Conservation (phyloP, 2,113 vertebrate genomes). For the Phalacrocorax aristotelis region DNA sequence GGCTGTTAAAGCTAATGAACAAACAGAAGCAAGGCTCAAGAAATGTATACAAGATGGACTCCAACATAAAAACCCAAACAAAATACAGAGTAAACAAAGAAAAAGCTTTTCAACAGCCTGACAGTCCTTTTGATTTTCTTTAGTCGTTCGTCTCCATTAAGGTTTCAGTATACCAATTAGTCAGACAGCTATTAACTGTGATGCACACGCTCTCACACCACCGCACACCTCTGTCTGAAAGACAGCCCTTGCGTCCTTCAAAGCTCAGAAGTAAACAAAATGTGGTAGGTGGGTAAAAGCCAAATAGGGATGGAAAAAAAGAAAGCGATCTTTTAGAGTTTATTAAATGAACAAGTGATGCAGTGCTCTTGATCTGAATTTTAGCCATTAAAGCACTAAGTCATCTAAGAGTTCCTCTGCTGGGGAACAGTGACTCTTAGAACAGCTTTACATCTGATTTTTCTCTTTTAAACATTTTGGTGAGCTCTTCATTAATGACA, state of each 20-base stretch:
- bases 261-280: neutral
- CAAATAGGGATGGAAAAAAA: neutral
- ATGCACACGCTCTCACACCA: neutral
- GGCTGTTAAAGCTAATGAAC: neutral
- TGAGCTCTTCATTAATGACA: neutral
- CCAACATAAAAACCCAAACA: neutral
- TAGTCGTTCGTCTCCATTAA: neutral
- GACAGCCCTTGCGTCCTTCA: neutral
- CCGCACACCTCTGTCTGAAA: neutral
- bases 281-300: neutral
- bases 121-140: neutral
- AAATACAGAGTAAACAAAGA: neutral
- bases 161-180: neutral
- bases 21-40: constrained; percentile 17
- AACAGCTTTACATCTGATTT: neutral
- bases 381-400: neutral
- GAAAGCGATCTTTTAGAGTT: neutral
- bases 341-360: neutral
- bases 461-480: neutral
- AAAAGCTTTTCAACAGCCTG: neutral
- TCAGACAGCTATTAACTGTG: neutral
- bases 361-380: neutral
- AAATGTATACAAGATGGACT: neutral
- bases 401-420: neutral
- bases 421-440: neutral